Evolutionary conservation across 2,797 vertebrate species (phyloP).

Genomic region (Craterocephalus amniculus): DNA sequence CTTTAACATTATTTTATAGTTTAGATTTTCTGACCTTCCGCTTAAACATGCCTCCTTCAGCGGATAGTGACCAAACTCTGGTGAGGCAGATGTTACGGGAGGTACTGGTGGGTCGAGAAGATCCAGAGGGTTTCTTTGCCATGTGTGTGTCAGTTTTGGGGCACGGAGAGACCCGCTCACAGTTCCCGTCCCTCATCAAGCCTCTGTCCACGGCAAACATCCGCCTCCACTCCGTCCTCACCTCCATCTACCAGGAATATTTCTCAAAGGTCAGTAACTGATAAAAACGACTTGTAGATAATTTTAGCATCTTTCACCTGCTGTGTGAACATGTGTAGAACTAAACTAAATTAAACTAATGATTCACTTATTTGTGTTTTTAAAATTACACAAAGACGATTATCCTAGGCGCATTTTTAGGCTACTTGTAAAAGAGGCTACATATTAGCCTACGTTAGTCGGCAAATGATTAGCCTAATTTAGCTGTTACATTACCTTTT

Average conservation of each 20-base stretch:
- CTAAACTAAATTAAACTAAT: neutral
- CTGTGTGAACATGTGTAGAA: neutral
- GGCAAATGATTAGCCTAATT: too few species aligned
- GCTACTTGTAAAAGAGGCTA: too few species aligned
- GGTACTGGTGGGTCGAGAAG: conserved; percentile 68
- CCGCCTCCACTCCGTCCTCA: conserved; percentile 58
- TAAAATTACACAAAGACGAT: neutral
- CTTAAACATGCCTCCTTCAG: conserved; percentile 54
- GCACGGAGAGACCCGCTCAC: conserved; percentile 58
- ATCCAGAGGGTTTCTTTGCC: conserved; percentile 71
- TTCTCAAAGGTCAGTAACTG: conserved; percentile 62
- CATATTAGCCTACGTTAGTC: too few species aligned
- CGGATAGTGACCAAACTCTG: conserved; percentile 11
- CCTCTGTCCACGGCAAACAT: conserved; percentile 57
- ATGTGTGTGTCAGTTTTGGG: conserved; percentile 88
- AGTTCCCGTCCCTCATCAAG: conserved; percentile 63
- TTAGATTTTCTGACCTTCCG: conserved; percentile 10
- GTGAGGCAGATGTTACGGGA: conserved; percentile 59
- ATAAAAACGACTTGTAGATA: neutral
- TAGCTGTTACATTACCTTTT: too few species aligned
- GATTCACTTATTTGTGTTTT: neutral
- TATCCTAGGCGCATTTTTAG: too few species aligned
- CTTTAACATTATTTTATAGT: neutral
- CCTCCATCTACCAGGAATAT: conserved; percentile 65
- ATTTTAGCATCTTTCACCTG: neutral